These are phyloP conservation scores for Oreohelix idahoensis DNA, from an alignment of 1,140 invertebrate species.

Conservation along the genomic window DNA sequence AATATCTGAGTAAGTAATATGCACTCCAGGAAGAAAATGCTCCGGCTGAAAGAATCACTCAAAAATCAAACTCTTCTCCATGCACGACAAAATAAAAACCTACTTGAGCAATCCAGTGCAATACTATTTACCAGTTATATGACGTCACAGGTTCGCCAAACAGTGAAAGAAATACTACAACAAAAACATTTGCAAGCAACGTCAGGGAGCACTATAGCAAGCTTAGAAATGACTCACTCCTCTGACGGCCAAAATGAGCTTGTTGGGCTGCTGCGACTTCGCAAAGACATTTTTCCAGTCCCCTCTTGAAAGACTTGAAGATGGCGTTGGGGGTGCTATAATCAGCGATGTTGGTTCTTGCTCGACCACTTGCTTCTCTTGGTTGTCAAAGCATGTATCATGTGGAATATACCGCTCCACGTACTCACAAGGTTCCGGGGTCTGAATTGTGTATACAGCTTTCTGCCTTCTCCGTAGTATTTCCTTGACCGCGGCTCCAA, in stretches of 20 bases:
- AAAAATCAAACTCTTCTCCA: no score
- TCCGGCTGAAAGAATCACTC: no score
- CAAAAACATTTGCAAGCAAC: no score
- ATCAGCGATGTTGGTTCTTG: background rate
- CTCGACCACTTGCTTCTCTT: background rate
- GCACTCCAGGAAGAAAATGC: no score
- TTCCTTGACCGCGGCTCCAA: conserved; percentile 20
- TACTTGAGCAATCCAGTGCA: no score
- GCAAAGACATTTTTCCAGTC: conserved; percentile 53
- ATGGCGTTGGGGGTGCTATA: background rate
- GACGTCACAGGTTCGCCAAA: no score
- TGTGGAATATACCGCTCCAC: background rate
- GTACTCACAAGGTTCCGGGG: background rate
- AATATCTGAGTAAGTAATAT: no score
- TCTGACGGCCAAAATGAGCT: conserved; percentile 41
- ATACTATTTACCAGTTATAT: no score
- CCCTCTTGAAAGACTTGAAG: conserved; percentile 37
- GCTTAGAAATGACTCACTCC: conserved; percentile 40
- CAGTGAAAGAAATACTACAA: no score
- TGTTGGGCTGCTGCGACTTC: conserved; percentile 41
- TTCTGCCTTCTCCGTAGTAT: conserved; percentile 21
- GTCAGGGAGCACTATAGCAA: background rate
- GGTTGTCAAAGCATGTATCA: background rate
- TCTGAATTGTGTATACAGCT: background rate
- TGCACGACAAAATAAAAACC: no score